Base-by-base conservation (phyloP, 2,888 invertebrate species). In the Zeuzera pyrina region DNA sequence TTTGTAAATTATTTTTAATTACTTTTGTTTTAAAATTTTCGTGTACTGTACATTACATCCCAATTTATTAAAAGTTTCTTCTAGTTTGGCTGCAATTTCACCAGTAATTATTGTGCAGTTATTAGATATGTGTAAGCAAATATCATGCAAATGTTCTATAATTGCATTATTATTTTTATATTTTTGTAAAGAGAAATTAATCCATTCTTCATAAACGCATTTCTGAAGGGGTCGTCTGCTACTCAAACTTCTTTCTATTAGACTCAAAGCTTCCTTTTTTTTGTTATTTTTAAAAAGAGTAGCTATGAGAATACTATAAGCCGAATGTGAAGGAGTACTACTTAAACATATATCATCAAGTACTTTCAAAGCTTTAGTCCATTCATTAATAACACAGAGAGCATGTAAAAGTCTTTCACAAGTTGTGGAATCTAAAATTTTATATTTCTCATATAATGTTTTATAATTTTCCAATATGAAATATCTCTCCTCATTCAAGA, bases 361-460 rank as follows among this genome's bases (percentile, higher is more conserved):
- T 8, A 91, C 67, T 42, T 86, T 77, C 0, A 87, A 31, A 23
- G 87, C 84, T 35, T 88, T 85, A 44, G 81, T 78, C 91, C 91
- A 93, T 42, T 87, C 71, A 33, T 81, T 60, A 5, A 91, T 90
- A 12, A 85, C 51, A 42, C 89, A 88, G 2, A 94, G 57, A 0
- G 87, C 91, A 37, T 70, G 66, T 34, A 92, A 76, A 3, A 90
- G 62, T 52, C 70, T 68, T 50, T 89, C 89, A 47, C 86, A 85
- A 11, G 89, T 88, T 2, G 52, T 54, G 10, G 66, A 64, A 64
- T 92, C 91, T 30, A 92, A 57, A 1, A 87, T 52, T 30, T 86
- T 78, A 57, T 88, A 85, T 40, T 86, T 81, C 15, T 71, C 54
- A 46, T 71, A 71, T 19, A 91, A 47, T 33, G 49, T 42, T 14